Evolutionary conservation across 2,113 vertebrate species (phyloP).

Genomic region (Gasterosteus nipponicus): DNA sequence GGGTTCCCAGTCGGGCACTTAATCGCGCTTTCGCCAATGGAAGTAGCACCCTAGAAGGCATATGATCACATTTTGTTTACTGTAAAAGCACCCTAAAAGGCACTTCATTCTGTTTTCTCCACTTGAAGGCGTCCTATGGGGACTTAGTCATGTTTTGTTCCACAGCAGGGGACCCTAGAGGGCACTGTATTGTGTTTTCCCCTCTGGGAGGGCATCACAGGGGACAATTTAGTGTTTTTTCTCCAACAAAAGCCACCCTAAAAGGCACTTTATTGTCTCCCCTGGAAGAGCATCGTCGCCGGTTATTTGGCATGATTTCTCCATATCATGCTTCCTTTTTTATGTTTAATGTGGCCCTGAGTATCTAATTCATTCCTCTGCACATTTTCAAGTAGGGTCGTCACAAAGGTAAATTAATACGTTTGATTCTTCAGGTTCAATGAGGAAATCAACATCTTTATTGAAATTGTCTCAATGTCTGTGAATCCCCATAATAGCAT

Average conservation of each 20-base stretch:
- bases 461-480: not conserved
- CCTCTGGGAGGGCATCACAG: no score
- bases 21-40: not conserved
- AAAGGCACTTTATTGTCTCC: no score
- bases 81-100: no score
- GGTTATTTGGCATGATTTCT: no score
- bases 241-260: no score
- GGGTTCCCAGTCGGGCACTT: not conserved
- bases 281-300: no score
- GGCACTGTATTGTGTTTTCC: no score
- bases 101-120: not conserved
- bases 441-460: slow-evolving; percentile 6
- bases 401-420: not conserved
- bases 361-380: not conserved
- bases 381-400: not conserved
- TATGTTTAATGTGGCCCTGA: not conserved
- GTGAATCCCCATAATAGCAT: not conserved
- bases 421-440: slow-evolving; percentile 9
- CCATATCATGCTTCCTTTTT: not conserved
- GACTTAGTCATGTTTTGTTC: not conserved
- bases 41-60: not conserved
- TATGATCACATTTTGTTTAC: no score
- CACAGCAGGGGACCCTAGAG: not conserved
- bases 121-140: no score
- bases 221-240: no score